Evolutionary conservation across 2,113 vertebrate genomes (phyloP).

Genomic region (Puffinus mauretanicus): DNA sequence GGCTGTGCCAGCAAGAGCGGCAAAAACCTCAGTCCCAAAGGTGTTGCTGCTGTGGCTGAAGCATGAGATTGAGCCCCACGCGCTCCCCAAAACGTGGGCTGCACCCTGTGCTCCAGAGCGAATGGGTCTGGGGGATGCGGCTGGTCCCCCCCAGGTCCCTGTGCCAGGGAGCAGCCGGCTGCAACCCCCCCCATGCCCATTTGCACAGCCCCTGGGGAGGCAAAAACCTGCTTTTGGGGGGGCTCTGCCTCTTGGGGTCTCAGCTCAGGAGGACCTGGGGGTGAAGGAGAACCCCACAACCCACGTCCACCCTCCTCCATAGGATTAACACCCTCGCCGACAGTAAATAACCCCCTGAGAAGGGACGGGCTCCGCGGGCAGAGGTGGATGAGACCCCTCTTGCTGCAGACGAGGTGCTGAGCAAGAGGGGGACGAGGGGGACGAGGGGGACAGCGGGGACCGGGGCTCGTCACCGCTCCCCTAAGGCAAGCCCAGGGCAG

Average conservation of each 20-base stretch:
- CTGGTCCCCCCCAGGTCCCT: background rate
- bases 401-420: background rate
- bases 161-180: background rate
- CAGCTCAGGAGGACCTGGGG: background rate
- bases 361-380: background rate
- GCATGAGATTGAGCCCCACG: background rate
- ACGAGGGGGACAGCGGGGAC: background rate
- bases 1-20: background rate
- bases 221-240: background rate
- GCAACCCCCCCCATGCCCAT: background rate
- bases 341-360: background rate
- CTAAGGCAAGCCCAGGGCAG: background rate
- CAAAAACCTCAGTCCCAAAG: background rate
- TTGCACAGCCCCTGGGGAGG: background rate
- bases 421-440: background rate
- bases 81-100: fast-evolving
- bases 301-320: fast-evolving
- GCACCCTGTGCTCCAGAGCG: background rate
- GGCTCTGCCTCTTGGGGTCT: background rate
- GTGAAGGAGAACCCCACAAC: background rate
- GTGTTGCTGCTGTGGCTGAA: background rate
- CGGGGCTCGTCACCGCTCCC: background rate
- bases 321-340: background rate
- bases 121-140: background rate
- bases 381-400: background rate